A percentile compares a stretch with the other conserved stretches of the same genome.
These are phyloP conservation scores for Sinocyclocheilus anshuiensis DNA, from an alignment of 2,113 vertebrate genomes.

Conservation along the genomic window DNA sequence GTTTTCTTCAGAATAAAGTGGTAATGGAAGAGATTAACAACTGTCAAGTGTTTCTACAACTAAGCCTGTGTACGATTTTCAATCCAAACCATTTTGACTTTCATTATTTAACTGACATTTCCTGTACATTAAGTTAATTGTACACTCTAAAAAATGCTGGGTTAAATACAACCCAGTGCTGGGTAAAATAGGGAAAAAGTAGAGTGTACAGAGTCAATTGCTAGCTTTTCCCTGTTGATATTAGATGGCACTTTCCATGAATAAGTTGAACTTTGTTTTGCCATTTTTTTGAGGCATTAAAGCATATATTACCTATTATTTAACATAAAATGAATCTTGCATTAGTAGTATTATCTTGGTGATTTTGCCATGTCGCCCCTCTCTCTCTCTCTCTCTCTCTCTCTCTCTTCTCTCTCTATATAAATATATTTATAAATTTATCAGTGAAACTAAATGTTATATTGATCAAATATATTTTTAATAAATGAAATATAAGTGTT, in stretches of 20 bases:
- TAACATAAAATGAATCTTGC: not conserved
- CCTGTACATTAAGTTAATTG: not conserved
- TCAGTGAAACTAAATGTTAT: too few species aligned
- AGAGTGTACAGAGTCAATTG: not conserved
- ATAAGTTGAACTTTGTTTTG: not conserved
- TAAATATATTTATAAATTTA: too few species aligned
- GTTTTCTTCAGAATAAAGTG: not conserved
- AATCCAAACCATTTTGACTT: not conserved
- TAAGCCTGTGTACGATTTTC: not conserved
- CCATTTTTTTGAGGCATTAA: not conserved
- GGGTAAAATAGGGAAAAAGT: too few species aligned
- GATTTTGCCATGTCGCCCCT: too few species aligned
- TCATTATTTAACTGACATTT: slow-evolving; percentile 7
- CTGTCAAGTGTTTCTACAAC: slow-evolving; percentile 10
- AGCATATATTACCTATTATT: not conserved
- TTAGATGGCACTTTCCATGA: not conserved
- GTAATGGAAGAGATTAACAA: slow-evolving; percentile 16
- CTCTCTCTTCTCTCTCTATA: too few species aligned
- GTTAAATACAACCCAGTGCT: too few species aligned
- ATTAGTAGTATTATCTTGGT: not conserved
- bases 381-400: too few species aligned
- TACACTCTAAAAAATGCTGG: too few species aligned
- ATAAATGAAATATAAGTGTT: too few species aligned
- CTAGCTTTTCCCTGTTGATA: not conserved
- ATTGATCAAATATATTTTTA: too few species aligned